Conservation (phyloP, 2,888 invertebrate species). For the Yponomeuta cagnagella region DNA sequence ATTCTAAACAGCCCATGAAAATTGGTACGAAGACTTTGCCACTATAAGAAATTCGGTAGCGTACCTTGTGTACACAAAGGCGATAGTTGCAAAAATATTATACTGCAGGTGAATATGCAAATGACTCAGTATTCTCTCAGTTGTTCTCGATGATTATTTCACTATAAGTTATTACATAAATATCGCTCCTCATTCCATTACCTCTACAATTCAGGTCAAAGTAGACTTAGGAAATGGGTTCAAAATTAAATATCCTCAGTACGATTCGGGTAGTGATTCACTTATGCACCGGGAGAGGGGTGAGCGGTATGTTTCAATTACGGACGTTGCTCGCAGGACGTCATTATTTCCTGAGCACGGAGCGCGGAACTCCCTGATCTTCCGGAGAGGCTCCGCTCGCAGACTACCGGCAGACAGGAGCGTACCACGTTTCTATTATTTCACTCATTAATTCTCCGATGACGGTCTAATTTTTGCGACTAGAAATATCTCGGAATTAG, state of each 20-base stretch:
- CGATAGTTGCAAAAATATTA: neutral
- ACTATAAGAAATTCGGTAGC: neutral
- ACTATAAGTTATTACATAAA: neutral
- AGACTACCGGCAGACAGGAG: neutral
- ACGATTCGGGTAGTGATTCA: constrained; percentile 53
- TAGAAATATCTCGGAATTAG: neutral
- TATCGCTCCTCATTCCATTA: neutral
- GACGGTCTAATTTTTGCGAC: neutral
- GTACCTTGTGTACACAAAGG: neutral
- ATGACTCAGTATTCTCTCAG: neutral
- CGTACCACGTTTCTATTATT: constrained; percentile 7
- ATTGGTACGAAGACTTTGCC: neutral
- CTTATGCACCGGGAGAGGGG: constrained; percentile 33
- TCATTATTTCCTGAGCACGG: constrained; percentile 58
- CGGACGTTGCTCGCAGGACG: constrained; percentile 45
- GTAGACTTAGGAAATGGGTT: constrained; percentile 11
- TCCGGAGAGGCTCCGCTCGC: neutral
- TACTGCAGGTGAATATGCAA: neutral
- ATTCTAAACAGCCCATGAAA: constrained; percentile 8
- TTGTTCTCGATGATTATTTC: neutral
- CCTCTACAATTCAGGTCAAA: neutral
- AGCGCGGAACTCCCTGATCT: constrained; percentile 22
- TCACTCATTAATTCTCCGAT: neutral
- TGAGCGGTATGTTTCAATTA: constrained; percentile 52
- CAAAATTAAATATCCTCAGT: constrained; percentile 40